Evolutionary conservation across 1,140 invertebrate genomes (phyloP), one percentile per base, ranked within the genome.

Genomic region (Apis florea): DNA sequence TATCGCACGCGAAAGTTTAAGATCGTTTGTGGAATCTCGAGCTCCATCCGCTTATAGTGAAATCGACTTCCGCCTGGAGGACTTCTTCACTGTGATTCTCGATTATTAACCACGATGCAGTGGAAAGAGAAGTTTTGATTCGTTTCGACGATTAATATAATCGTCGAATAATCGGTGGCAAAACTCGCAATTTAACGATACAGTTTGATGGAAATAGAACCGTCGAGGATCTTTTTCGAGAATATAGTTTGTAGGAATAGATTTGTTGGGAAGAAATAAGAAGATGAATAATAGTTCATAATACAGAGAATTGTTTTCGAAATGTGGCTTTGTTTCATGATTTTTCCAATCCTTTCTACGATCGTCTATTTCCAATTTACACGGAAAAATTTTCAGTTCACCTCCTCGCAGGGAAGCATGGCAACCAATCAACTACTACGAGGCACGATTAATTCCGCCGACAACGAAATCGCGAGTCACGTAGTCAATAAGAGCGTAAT

Each of bases 131-230:
- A 26, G 68, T 56, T 17, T 58, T 26, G 54, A 59, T 58, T 74
- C n/a, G 82, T 58, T 74, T 61, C n/a, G n/a, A n/a, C n/a, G n/a
- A 79, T 83, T 40, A 83, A 86, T 87, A 79, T 83, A 75, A 85
- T 79, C 84, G 79, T 74, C 69, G 80, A 78, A 67, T 82, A 82
- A 82, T n/a, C 74, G 80, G 73, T 63, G 80, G 64, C 56, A 24
- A 63, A 17, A 77, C 64, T 70, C 56, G 79, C 40, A 19, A 56
- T 21, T n/a, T 76, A 70, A 82, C 70, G 77, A 82, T 82, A 47
- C 73, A 68, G 47, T n/a, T 75, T 19, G 63, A 54, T 11, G 71
- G 40, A 21, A 67, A 63, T 53, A 63, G 72, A 81, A 61, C 54
- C 40, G 24, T 75, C 11, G 31, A 40, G 31, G 31, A 40, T 40